Conservation (phyloP, 2,888 invertebrate genomes). For the Ormyrus thymus region DNA sequence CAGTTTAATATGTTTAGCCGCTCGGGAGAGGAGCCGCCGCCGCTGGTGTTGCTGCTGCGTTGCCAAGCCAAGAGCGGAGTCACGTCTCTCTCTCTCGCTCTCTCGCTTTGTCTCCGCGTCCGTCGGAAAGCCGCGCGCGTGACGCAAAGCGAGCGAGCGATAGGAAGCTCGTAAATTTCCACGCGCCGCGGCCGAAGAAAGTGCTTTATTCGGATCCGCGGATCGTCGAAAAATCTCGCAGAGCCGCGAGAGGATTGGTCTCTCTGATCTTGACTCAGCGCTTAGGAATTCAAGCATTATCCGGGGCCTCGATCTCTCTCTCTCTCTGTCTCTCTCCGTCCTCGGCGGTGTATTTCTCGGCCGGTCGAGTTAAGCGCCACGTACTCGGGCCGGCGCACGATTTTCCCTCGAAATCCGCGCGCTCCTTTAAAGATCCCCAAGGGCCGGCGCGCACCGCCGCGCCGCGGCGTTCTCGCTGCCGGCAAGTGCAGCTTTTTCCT, state of each 20-base stretch:
- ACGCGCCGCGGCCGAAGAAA: slow-evolving; percentile 56
- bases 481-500: slow-evolving; percentile 31
- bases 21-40: slow-evolving; percentile 56
- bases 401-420: slow-evolving; percentile 26
- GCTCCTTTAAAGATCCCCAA: background rate
- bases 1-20: slow-evolving; percentile 74
- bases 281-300: slow-evolving; percentile 59
- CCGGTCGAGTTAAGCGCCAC: slow-evolving; percentile 49
- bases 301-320: slow-evolving; percentile 48
- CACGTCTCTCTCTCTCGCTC: slow-evolving; percentile 9
- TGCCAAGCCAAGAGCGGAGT: slow-evolving; percentile 56
- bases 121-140: slow-evolving; percentile 27
- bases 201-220: background rate
- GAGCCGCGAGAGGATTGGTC: background rate
- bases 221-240: background rate
- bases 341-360: slow-evolving; percentile 13
- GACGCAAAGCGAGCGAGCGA: slow-evolving; percentile 31
- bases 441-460: too few species aligned
- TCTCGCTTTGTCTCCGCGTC: background rate
- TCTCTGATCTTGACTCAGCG: slow-evolving; percentile 60
- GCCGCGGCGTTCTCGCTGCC: background rate
- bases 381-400: slow-evolving; percentile 27
- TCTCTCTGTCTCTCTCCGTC: slow-evolving; percentile 26
- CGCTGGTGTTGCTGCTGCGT: slow-evolving; percentile 59
- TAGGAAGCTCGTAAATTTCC: slow-evolving; percentile 66